Evolutionary conservation across 2,797 vertebrate species (phyloP).

Genomic region (Eulemur albifrons): DNA sequence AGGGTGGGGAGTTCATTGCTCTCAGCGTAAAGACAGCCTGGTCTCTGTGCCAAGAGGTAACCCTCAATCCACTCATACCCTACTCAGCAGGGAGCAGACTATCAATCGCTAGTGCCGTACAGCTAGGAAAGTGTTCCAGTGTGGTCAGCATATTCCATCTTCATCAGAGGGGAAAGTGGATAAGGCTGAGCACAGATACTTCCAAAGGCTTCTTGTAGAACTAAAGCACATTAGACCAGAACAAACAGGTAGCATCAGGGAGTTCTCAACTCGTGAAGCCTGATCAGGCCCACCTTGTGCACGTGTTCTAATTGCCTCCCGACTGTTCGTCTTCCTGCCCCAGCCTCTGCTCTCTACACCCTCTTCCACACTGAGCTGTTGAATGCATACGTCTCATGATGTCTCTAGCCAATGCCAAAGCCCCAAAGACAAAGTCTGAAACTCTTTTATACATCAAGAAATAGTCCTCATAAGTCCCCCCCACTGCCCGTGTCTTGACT

Average conservation of each 20-base stretch:
- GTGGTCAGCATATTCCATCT: not conserved
- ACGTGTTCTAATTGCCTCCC: not conserved
- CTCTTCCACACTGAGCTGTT: not conserved
- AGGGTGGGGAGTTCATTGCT: not conserved
- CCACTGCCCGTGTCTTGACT: not conserved
- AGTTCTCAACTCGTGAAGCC: not conserved
- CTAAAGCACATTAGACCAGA: not conserved
- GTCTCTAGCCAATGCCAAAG: not conserved
- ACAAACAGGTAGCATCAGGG: not conserved
- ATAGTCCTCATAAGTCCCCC: not conserved
- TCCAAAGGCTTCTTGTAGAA: not conserved
- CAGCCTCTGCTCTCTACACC: not conserved
- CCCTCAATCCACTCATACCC: not conserved
- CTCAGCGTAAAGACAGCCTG: not conserved
- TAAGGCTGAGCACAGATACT: not conserved
- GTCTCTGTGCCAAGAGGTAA: not conserved
- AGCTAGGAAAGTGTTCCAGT: not conserved
- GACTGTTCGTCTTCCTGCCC: not conserved
- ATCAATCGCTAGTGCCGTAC: not conserved
- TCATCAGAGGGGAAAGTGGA: not conserved
- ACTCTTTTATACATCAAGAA: not conserved
- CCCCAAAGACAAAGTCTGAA: not conserved
- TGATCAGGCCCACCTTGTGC: not conserved
- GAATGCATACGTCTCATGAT: not conserved
- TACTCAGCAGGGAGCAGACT: not conserved